Conservation (phyloP, 2,113 vertebrate species). For the Sander vitreus region DNA sequence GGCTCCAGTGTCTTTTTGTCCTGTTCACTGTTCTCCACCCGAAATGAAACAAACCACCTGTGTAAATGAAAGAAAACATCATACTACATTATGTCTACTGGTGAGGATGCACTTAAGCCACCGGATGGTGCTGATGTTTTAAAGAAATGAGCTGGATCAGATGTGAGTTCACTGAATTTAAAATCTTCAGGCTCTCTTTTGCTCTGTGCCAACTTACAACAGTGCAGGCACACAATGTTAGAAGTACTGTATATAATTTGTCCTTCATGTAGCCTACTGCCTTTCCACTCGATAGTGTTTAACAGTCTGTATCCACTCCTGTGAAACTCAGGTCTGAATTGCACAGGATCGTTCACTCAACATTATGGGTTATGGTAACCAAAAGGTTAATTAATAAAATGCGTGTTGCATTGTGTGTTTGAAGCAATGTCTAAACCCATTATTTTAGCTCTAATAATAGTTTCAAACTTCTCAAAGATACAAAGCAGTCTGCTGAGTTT, state of each 20-base stretch:
- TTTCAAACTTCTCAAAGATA: neutral
- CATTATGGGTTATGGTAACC: neutral
- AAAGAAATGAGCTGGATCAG: neutral
- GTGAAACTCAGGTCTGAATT: neutral
- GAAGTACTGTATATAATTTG: neutral
- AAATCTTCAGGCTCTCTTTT: neutral
- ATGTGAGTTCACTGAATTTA: neutral
- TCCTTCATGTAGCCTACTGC: no score
- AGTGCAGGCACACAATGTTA: neutral
- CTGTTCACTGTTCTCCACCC: neutral
- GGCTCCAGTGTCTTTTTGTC: slow-evolving; percentile 64
- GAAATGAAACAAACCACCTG: no score
- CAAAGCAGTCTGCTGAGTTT: neutral
- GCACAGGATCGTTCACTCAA: neutral
- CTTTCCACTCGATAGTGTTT: neutral
- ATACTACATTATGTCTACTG: neutral
- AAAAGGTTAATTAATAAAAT: neutral
- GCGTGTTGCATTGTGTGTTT: neutral
- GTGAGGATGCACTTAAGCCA: neutral
- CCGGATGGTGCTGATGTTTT: slow-evolving; percentile 22
- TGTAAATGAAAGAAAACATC: neutral
- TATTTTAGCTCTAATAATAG: neutral
- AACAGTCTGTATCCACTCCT: neutral
- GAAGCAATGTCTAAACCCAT: neutral
- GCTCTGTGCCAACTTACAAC: neutral